Evolutionary conservation across 1,140 invertebrate genomes (phyloP).

Genomic region (Brachystomella parvula): DNA sequence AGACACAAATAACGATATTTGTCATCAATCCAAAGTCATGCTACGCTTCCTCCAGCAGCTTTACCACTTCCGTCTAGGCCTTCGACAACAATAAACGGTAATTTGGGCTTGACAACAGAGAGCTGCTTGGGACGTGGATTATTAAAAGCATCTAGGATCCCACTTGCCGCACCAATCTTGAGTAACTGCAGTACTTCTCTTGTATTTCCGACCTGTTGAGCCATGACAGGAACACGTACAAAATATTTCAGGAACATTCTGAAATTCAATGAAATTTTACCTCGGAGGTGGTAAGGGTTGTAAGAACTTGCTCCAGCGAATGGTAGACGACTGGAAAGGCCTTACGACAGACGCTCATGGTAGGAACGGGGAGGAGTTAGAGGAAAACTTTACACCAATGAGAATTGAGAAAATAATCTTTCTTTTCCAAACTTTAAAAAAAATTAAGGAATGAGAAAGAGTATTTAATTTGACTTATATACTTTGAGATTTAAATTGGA

Average conservation of each 20-base stretch:
- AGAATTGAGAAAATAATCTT: no score
- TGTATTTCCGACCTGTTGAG: constrained; percentile 4
- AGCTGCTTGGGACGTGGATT: constrained; percentile 7
- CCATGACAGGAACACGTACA: neutral
- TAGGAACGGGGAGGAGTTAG: neutral
- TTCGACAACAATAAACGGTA: constrained; percentile 34
- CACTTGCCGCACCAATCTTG: constrained; percentile 17
- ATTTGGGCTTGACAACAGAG: constrained; percentile 28
- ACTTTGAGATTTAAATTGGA: no score
- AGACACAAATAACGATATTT: neutral
- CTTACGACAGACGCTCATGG: constrained; percentile 1
- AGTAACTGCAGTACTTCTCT: constrained; percentile 16
- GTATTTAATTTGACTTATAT: no score
- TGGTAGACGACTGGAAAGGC: constrained; percentile 29
- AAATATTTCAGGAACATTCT: neutral
- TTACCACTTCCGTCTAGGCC: constrained; percentile 35
- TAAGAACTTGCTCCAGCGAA: constrained; percentile 30
- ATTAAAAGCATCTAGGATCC: constrained; percentile 16
- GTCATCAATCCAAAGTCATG: neutral
- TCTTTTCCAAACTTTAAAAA: no score
- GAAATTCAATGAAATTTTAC: constrained; percentile 22
- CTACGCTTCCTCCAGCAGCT: neutral
- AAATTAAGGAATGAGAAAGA: no score
- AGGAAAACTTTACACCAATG: no score
- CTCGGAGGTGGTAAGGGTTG: constrained; percentile 23